Base-by-base conservation (phyloP, 1,140 invertebrate species). In the Bombus breviceps region DNA sequence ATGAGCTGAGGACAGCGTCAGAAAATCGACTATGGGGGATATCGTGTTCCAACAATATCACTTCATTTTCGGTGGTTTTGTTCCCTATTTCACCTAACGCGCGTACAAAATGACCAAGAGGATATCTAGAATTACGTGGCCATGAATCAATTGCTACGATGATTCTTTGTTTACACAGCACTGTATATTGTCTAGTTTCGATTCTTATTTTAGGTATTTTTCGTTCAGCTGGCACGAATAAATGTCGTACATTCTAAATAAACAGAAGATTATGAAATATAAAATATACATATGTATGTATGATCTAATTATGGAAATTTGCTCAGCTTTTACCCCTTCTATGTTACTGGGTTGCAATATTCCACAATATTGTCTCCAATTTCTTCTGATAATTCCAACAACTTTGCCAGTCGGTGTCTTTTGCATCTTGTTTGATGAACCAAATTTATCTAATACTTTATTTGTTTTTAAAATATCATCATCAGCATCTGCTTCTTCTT, bases 331-430 rank as follows among this genome's bases (percentile, higher is more conserved):
- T 93, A 97, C 97, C 95, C 97, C 97, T 95, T 97, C 97, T 28
- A 98, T 95, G 22, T 96, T 95, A 93, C 97, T 98, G 37, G 97
- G 97, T 92, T 98, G 97, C 74, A 99, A 95, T 90, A 99, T 99
- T 47, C 99, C 99, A 96, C 99, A 99, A 94, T 99, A 99, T 89
- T 98, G 98, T 53, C 98, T 95, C 99, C 99, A 99, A 93, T 99
- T 99, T 87, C 99, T 96, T 86, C 98, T 97, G 72, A 99, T 98
- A 87, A 99, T 99, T 32, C 98, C 99, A 73, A 99, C 98, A 85
- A 99, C 97, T 93, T 96, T 96, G 1, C 98, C 99, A 12, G 98
- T 99, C 34, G 98, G 98, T 92, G 96, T 96, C 79, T 95, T 95
- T 88, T 97, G 94, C 73, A 91, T 93, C 85, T 93, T 90, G 83